Evolutionary conservation across 2,797 vertebrate genomes (phyloP), one percentile per base, ranked within the genome.

Genomic region (Peromyscus eremicus): DNA sequence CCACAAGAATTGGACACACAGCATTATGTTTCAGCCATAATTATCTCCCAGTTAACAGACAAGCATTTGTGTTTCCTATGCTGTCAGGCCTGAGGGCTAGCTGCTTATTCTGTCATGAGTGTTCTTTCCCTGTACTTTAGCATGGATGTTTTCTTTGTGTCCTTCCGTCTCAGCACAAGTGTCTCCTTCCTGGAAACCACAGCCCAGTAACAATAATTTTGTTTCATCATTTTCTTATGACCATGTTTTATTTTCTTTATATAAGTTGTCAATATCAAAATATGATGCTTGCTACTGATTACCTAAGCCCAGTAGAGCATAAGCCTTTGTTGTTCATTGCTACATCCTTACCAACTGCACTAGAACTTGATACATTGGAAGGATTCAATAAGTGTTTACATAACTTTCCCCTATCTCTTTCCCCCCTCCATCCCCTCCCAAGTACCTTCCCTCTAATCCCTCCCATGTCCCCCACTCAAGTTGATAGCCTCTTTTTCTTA

Each of bases 121-220:
- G 68, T 52, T 86, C 55, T 89, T 92, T 37, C 46, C 43, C 37
- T 81, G 75, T 5, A 80, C 93, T 95, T 96, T 87, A 73, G 52
- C 12, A 73, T 21, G 60, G 8, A 11, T 68, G 19, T 43, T 85
- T 94, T 43, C 4, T 93, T 92, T 95, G 8, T 66, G 29, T 81
- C 27, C n/a, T 93, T 94, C 89, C 52, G 10, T 94, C 87, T 60
- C n/a, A 96, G 37, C 0, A 84, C 64, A 96, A 93, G 83, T 71
- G 23, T 76, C 64, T 91, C 43, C n/a, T 83, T 93, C 80, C 64
- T 68, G 64, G n/a, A 94, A 94, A 94, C 40, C 57, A 76, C 40
- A 34, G 40, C 71, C 71, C 4, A 85, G 17, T 91, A 55, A 79
- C 55, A 86, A 62, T 2, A 55, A 90, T 87, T 29, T 84, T 91